Evolutionary conservation across 2,113 vertebrate species (phyloP), one percentile per base, ranked within the genome.

Genomic region (Electrona antarctica): DNA sequence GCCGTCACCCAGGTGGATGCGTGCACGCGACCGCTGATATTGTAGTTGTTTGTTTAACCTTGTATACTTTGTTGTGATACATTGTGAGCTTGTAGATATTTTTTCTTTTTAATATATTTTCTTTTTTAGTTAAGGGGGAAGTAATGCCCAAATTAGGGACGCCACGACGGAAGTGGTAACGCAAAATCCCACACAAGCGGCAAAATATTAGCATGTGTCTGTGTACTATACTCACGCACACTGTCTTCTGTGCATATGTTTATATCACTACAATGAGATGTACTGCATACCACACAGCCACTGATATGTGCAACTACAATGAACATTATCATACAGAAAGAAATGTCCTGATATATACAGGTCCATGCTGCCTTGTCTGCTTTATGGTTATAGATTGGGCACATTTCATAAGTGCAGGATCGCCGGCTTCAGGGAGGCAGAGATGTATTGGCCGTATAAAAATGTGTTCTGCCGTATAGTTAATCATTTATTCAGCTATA

Each of bases 321-420:
- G 82, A 89, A 78, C 77, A 87, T 85, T 86, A 88, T 88, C 83
- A 84, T 85, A 87, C 48, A 48, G 71, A 74, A 84, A 21, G 69
- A 77, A 85, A 87, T 79, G 79, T 76, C 72, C 73, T 81, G 71
- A 84, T 81, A 78, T 81, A 78, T 86, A 80, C 77, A 86, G 62
- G 74, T 74, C 56, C 49, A 57, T 41, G 81, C 76, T 85, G 85
- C 78, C 88, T 82, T 1, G 46, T 70, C 14, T 29, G 69, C 66
- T 47, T 89, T 91, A 90, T 90, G 84, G 88, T 90, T 92, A 91
- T 90, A 87, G 88, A 92, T 91, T 89, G 71, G 84, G 75, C 77
- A 71, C 78, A 74, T 87, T 86, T 75, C 82, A 87, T 88, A 87
- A 87, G 71, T 77, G 85, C 82, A 65, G 77, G 71, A 66, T 73